A percentile compares a stretch with the other conserved stretches of the same genome.
These are phyloP conservation scores for Tetramorium alpestre DNA, from an alignment of 1,140 invertebrate genomes.

Conservation along the genomic window DNA sequence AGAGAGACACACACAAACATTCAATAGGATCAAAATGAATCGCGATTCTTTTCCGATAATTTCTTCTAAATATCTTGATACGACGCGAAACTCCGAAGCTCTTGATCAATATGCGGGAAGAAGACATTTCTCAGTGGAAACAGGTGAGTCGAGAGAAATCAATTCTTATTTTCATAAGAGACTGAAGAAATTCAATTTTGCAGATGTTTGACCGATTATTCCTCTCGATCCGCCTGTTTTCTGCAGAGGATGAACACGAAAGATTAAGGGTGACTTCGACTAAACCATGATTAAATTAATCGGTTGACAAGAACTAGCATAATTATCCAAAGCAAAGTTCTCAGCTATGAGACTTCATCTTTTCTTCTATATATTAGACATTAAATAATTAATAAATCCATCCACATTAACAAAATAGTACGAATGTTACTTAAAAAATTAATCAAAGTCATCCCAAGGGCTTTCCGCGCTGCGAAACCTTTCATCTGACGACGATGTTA, in stretches of 20 bases:
- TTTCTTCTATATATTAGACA: not conserved
- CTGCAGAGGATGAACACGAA: not conserved
- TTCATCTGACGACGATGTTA: not conserved
- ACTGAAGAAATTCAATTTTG: not conserved
- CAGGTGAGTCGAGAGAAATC: not conserved
- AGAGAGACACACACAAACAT: slow-evolving; percentile 15
- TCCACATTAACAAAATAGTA: not conserved
- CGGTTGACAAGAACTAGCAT: not conserved
- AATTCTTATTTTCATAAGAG: not conserved
- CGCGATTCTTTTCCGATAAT: slow-evolving; percentile 36
- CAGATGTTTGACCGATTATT: not conserved
- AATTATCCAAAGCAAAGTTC: not conserved
- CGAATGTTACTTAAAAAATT: not conserved
- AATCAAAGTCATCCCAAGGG: not conserved
- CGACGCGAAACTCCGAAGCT: slow-evolving; percentile 23
- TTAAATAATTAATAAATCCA: not conserved
- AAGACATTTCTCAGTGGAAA: not conserved
- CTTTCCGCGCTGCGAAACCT: not conserved
- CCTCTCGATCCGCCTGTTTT: not conserved
- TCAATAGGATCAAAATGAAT: slow-evolving; percentile 66
- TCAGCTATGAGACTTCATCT: not conserved
- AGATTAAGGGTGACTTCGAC: not conserved
- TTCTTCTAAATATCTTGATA: slow-evolving; percentile 45
- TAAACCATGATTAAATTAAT: not conserved
- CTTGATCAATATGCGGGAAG: not conserved